These are phyloP conservation scores for Masticophis lateralis DNA, from an alignment of 2,797 vertebrate species.

Conservation along the genomic window DNA sequence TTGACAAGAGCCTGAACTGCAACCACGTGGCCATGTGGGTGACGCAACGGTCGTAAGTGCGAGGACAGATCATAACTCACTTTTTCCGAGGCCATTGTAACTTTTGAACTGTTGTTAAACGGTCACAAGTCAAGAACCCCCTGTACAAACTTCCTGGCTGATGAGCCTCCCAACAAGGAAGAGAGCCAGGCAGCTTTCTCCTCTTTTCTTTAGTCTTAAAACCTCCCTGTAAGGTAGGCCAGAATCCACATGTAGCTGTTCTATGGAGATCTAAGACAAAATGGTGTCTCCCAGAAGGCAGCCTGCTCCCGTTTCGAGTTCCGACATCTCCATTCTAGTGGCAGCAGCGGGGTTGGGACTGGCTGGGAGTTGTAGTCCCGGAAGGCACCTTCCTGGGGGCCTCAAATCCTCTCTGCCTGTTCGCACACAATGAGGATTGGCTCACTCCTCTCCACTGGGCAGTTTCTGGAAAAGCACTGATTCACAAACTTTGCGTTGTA, in stretches of 20 bases:
- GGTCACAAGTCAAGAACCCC: too few species aligned
- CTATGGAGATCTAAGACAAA: background rate
- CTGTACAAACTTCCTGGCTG: too few species aligned
- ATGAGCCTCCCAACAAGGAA: too few species aligned
- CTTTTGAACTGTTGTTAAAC: too few species aligned
- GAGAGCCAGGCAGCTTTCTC: too few species aligned
- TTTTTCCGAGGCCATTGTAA: too few species aligned
- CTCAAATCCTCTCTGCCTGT: background rate
- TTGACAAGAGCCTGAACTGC: too few species aligned
- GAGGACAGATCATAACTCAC: too few species aligned
- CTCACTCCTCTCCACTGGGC: background rate
- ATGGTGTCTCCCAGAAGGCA: background rate
- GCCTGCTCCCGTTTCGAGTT: background rate
- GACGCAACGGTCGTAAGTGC: too few species aligned
- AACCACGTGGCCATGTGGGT: too few species aligned
- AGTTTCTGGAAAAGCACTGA: background rate
- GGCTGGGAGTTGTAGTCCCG: background rate
- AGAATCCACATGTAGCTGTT: background rate
- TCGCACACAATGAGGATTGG: background rate
- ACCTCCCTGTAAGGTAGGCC: too few species aligned
- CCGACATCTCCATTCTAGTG: background rate
- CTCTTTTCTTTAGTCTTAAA: too few species aligned
- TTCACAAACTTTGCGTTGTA: accelerated
- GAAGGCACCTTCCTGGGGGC: background rate
- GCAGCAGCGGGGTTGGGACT: background rate